Base-by-base conservation (phyloP, 2,888 invertebrate species). In the Sialis fuliginosa region DNA sequence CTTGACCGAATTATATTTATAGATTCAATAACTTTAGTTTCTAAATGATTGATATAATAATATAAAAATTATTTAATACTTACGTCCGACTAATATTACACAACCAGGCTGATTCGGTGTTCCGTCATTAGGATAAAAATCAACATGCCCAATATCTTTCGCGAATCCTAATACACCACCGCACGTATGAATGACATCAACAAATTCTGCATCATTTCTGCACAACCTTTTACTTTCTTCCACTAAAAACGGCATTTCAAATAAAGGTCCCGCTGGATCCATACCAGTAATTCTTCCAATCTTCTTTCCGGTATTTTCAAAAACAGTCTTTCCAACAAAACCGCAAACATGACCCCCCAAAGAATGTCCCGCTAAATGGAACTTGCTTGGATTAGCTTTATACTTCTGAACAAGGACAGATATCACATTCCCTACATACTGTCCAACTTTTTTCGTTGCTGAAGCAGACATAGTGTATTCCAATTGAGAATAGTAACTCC, bases 141-240 rank as follows among this genome's bases (percentile, higher is more conserved):
- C 77, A 0, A 66, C 65, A 49, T 74, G 72, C 30, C 71, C 76
- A 13, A 74, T 54, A 0, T 71, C 68, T 32, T 66, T 61, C 1
- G 65, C 68, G 0, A 70, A 69, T 1, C 72, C 74, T 8, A 72
- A 58, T 0, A 67, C 67, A 4, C 74, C 75, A 39, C 69, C 70
- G 51, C 74, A 74, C 6, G 77, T 77, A 56, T 78, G 77, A 51
- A 75, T 68, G 0, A 72, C 68, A 58, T 76, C 76, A 0, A 77
- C 77, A 54, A 75, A 73, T 5, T 65, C 59, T 0, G 72, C 77
- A 13, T 76, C 71, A 2, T 68, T 67, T 34, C 68, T 65, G 48
- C 72, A 63, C 1, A 78, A 35, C 30, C 47, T 42, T 42, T 47
- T 47, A 8, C 12, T 34, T 34, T 42, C 31, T n/a, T 13, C 10